These are phyloP conservation scores for Tachystola acroxantha DNA, from an alignment of 2,888 invertebrate species.

Conservation along the genomic window DNA sequence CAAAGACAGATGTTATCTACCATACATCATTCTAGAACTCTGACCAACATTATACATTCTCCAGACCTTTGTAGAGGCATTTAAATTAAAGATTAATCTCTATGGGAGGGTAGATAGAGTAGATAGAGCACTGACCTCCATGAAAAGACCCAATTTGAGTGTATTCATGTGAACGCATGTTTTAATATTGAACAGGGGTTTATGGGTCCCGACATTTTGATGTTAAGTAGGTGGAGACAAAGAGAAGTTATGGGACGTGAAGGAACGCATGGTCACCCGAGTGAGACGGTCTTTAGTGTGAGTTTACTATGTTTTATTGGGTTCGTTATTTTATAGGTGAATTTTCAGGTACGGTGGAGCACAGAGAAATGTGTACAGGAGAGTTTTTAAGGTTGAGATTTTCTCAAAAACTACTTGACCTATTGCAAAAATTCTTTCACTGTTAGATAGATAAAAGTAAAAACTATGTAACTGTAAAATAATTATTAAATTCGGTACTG, in stretches of 20 bases:
- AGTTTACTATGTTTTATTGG: too few species aligned
- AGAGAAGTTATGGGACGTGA: slow-evolving; percentile 34
- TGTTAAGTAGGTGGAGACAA: slow-evolving; percentile 40
- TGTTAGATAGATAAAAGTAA: too few species aligned
- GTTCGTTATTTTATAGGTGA: too few species aligned
- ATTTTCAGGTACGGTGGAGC: too few species aligned
- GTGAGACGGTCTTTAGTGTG: slow-evolving; percentile 1
- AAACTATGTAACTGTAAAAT: too few species aligned
- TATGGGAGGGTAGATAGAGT: slow-evolving; percentile 23
- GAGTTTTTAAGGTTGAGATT: too few species aligned
- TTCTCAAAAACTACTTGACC: too few species aligned
- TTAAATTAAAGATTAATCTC: slow-evolving; percentile 58
- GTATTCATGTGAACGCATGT: slow-evolving; percentile 34
- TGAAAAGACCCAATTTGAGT: slow-evolving; percentile 46
- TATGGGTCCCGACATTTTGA: slow-evolving; percentile 24
- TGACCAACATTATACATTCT: slow-evolving; percentile 5
- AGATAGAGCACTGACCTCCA: slow-evolving; percentile 44
- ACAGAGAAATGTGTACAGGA: too few species aligned
- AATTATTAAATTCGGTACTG: too few species aligned
- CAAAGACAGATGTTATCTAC: slow-evolving; percentile 18
- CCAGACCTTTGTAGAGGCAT: slow-evolving; percentile 24
- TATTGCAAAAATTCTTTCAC: too few species aligned
- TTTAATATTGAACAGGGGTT: slow-evolving; percentile 6
- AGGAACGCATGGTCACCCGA: slow-evolving; percentile 34
- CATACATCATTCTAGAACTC: slow-evolving; percentile 1